Percentiles rank a stretch among this genome's conserved stretches.
Evolutionary conservation across 53 echinoderm and acorn worm genomes (phyloP).

Genomic region (Stichopus horrens): DNA sequence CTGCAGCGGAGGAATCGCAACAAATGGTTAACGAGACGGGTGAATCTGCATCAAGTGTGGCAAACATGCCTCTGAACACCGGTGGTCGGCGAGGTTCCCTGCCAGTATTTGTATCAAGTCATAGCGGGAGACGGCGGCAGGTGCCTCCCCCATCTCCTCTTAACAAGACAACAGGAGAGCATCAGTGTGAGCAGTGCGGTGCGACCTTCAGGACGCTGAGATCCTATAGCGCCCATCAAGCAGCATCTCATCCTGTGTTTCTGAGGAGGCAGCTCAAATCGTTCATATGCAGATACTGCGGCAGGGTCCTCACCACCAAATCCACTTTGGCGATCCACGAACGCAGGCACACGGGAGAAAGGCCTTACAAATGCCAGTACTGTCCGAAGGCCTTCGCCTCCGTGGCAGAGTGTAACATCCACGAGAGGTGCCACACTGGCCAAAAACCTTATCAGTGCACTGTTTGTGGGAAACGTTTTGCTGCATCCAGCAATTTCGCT

Average conservation of each 20-base stretch:
- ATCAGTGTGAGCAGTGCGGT: neutral
- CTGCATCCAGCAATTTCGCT: slow-evolving; percentile 28
- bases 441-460: slow-evolving; percentile 54
- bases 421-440: slow-evolving; percentile 58
- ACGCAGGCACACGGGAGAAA: slow-evolving; percentile 57
- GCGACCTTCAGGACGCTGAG: neutral
- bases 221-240: neutral
- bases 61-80: neutral
- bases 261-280: neutral
- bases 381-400: slow-evolving; percentile 62
- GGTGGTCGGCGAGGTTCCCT: neutral
- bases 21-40: neutral
- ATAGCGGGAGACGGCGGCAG: too few species aligned
- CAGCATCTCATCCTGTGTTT: neutral
- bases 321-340: slow-evolving; percentile 34
- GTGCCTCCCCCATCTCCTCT: too few species aligned
- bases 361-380: slow-evolving; percentile 53
- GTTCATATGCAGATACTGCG: slow-evolving; percentile 26
- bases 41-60: neutral
- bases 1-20: neutral
- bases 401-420: slow-evolving; percentile 47
- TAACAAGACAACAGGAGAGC: neutral
- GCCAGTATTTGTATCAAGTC: neutral
- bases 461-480: slow-evolving; percentile 58
- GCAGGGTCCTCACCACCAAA: neutral